Base-by-base conservation (phyloP, 2,888 invertebrate species). In the Ethmia dodecea region DNA sequence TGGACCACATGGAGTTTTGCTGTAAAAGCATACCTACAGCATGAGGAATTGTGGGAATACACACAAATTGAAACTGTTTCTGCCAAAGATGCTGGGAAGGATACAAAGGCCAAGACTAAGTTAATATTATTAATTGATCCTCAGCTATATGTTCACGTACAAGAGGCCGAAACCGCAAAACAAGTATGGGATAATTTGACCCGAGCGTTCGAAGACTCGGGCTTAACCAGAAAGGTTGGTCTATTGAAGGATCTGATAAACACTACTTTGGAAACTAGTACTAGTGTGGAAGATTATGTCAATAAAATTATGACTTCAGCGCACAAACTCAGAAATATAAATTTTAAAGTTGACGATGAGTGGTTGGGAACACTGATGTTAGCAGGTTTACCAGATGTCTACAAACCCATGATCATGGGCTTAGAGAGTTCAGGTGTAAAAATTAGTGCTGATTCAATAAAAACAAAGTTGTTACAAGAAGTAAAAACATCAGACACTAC, bases 251-350 rank as follows among this genome's bases (percentile, higher is more conserved):
- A 55, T 14, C 26, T 51, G 4, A 37, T 43, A 0, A 54, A 26
- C 1, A 52, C 47, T 2, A 38, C 35, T 0, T 12, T 50, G 9
- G 47, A 43, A 2, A 27, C 10, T 1, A 40, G 47, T 14, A 9
- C 24, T 5, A 41, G 27, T 18, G 27, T 52, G 2, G 49, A 48
- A 31, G 43, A 49, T 1, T 49, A 49, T 35, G 40, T 48, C 0
- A 43, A 38, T 13, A 46, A 45, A 20, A 42, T 51, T 8, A 45
- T 47, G 29, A 13, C 37, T 0, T 39, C 48, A 1, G 42, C 47
- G 1, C 48, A 52, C 13, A 48, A 44, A 24, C 27, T 49, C 1
- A 32, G 49, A 22, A 47, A 47, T 8, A 50, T 52, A 6, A 40
- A 37, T 3, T 53, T 51, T 24, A 6, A 13, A 6, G 42, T 53